A percentile compares a stretch with the other conserved stretches of the same genome.
phyloP scores from a whole-genome alignment of 2,113 vertebrate genomes.

The Okapia johnstoni region DNA sequence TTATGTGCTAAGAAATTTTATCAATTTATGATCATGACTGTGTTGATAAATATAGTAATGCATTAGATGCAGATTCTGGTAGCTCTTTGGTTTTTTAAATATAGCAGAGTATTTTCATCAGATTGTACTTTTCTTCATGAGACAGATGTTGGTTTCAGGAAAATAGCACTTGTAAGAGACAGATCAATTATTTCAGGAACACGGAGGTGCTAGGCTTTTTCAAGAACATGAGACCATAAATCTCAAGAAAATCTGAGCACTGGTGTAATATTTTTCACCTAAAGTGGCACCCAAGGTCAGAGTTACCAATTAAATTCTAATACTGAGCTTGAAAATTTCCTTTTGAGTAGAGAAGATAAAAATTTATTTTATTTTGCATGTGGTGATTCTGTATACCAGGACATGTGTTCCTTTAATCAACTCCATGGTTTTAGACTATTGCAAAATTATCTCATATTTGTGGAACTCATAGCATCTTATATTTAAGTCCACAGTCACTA shows the following conservation, averaged over 20 bases:
- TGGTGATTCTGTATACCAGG: not conserved
- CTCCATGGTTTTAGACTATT: not conserved
- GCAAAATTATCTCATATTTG: not conserved
- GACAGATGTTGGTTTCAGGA: constrained; percentile 64
- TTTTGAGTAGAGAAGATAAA: not conserved
- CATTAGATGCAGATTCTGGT: constrained; percentile 18
- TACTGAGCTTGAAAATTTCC: constrained; percentile 23
- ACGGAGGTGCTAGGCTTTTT: constrained; percentile 56
- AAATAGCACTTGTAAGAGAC: constrained; percentile 59
- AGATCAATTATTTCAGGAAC: constrained; percentile 70
- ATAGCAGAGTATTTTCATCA: constrained; percentile 57
- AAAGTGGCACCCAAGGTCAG: constrained; percentile 52
- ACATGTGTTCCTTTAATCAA: not conserved
- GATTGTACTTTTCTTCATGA: constrained; percentile 50
- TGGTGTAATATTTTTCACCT: constrained; percentile 45
- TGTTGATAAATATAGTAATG: constrained; percentile 29
- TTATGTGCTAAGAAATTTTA: constrained; percentile 8
- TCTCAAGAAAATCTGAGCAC: constrained; percentile 54
- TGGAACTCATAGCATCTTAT: not conserved
- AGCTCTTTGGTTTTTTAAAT: constrained; percentile 51
- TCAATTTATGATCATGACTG: not conserved
- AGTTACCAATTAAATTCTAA: constrained; percentile 65
- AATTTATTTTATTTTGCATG: not conserved
- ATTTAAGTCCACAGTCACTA: not conserved
- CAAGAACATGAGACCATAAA: constrained; percentile 50